Conservation (phyloP, 2,113 vertebrate species). For the Mastomys natalensis region DNA sequence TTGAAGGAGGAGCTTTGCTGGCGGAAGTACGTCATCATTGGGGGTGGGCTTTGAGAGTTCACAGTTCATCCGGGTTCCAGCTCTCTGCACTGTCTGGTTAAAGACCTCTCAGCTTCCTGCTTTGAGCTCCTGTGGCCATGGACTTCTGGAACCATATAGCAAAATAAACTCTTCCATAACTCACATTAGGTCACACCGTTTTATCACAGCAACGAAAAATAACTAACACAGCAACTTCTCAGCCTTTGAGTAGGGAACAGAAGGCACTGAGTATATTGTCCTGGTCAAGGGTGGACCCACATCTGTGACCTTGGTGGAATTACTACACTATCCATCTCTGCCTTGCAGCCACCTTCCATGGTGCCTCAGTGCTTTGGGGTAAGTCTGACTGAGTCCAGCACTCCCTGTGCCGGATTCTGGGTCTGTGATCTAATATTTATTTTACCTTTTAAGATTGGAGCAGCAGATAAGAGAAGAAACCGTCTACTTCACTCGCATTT, state of each 20-base stretch:
- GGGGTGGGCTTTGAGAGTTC: neutral
- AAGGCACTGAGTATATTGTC: neutral
- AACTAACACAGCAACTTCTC: neutral
- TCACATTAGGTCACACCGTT: too few relatives aligned
- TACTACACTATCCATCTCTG: neutral
- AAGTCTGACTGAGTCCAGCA: neutral
- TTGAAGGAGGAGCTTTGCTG: neutral
- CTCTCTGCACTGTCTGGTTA: neutral
- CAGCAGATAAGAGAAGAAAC: neutral
- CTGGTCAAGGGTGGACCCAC: neutral
- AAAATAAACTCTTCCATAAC: neutral
- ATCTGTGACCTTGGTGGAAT: accelerated
- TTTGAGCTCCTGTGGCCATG: neutral
- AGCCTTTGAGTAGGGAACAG: neutral
- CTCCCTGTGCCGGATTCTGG: neutral
- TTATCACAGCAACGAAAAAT: neutral
- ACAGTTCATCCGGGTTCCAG: neutral
- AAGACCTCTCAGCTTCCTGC: neutral
- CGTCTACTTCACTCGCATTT: neutral
- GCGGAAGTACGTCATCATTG: neutral
- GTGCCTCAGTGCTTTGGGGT: neutral
- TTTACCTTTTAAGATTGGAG: neutral
- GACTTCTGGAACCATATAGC: neutral
- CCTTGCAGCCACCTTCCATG: too few relatives aligned
- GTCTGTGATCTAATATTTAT: neutral